These are phyloP conservation scores for Lycia hirtaria DNA, from an alignment of 2,888 invertebrate species.

Conservation along the genomic window DNA sequence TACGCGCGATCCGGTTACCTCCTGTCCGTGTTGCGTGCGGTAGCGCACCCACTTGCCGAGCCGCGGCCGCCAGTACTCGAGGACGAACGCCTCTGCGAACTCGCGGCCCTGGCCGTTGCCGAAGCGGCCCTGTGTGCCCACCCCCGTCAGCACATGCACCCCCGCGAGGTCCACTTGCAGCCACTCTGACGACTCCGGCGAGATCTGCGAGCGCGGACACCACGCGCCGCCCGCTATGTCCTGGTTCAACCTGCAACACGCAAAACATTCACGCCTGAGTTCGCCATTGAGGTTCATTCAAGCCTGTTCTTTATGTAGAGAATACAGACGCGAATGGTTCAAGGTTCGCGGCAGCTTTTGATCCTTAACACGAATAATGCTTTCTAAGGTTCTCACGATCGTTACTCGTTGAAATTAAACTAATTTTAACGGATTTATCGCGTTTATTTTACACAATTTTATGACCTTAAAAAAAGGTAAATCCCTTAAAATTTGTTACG, in stretches of 20 bases:
- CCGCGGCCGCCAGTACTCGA: constrained; percentile 94
- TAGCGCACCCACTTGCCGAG: constrained; percentile 94
- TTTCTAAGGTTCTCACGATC: too few species aligned
- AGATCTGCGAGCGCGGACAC: constrained; percentile 94
- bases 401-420: too few species aligned
- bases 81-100: constrained; percentile 92
- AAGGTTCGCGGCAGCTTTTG: too few species aligned
- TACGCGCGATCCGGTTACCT: constrained; percentile 86
- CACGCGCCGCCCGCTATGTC: constrained; percentile 95
- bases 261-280: background rate
- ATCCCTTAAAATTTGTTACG: too few species aligned
- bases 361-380: too few species aligned
- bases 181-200: constrained; percentile 91
- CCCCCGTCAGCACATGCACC: constrained; percentile 92
- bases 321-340: too few species aligned
- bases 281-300: too few species aligned
- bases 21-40: constrained; percentile 89
- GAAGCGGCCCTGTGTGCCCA: constrained; percentile 94
- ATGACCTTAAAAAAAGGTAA: too few species aligned
- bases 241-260: constrained; percentile 88
- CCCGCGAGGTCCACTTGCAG: constrained; percentile 92
- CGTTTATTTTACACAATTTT: too few species aligned
- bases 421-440: too few species aligned
- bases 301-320: too few species aligned
- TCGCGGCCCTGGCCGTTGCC: constrained; percentile 96